Percentiles rank a stretch among this genome's conserved stretches.
Conservation (phyloP, 23 tunicate species). For the Halocynthia roretzi region DNA sequence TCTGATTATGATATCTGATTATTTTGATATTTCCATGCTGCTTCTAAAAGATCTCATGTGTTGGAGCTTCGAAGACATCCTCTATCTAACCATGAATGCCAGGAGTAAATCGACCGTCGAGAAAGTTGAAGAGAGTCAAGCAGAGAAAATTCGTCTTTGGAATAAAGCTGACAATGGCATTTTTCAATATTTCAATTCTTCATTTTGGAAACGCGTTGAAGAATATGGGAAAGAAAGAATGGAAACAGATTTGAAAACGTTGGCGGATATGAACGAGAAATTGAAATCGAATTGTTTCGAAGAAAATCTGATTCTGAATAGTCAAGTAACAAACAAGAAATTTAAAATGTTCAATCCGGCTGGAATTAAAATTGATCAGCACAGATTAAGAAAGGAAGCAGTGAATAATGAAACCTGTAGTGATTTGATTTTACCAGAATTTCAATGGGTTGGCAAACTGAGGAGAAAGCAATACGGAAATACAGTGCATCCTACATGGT, state of each 20-base stretch:
- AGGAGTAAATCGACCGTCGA: slow-evolving; percentile 3
- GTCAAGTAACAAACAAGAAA: slow-evolving; percentile 8
- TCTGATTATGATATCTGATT: slow-evolving; percentile 58
- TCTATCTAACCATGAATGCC: slow-evolving; percentile 36
- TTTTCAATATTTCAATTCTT: slow-evolving; percentile 33
- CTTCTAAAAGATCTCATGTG: slow-evolving; percentile 46
- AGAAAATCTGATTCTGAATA: slow-evolving; percentile 14
- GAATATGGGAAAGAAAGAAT: slow-evolving; percentile 45
- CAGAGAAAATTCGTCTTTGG: slow-evolving; percentile 31
- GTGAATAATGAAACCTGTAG: slow-evolving; percentile 24
- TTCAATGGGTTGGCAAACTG: slow-evolving; percentile 26
- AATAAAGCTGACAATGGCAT: slow-evolving; percentile 48
- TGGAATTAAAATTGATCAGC: slow-evolving; percentile 41
- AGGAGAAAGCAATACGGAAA: no score
- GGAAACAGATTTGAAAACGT: slow-evolving; percentile 15
- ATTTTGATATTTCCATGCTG: slow-evolving; percentile 59
- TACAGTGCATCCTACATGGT: no score
- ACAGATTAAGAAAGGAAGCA: slow-evolving; percentile 27
- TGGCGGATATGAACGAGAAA: slow-evolving; percentile 16
- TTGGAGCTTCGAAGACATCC: slow-evolving; percentile 35
- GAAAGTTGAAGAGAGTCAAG: not conserved
- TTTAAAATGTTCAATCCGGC: slow-evolving; percentile 30
- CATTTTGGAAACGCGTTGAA: slow-evolving; percentile 66
- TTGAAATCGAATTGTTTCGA: slow-evolving; percentile 29
- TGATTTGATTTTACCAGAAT: slow-evolving; percentile 32